Percentiles rank a stretch among this genome's conserved stretches.
phyloP scores from a whole-genome alignment of 1,140 invertebrate species.

The Nylanderia fulva region DNA sequence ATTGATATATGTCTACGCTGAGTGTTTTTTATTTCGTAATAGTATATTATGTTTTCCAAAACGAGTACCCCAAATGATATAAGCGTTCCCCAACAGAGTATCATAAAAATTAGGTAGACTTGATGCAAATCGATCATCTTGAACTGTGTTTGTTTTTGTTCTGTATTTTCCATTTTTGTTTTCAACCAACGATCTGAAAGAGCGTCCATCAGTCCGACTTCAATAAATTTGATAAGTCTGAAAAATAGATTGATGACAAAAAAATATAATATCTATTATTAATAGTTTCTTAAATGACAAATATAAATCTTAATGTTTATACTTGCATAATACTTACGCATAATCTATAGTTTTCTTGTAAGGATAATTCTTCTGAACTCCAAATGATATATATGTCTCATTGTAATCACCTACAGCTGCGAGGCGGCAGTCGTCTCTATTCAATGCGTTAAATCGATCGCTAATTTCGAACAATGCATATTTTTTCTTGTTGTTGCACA shows the following conservation, averaged over 20 bases:
- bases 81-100: slow-evolving; percentile 45
- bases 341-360: slow-evolving; percentile 71
- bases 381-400: slow-evolving; percentile 64
- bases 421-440: slow-evolving; percentile 49
- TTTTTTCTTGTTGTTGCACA: slow-evolving; percentile 48
- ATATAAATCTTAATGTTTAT: neutral
- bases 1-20: neutral
- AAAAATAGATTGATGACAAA: neutral
- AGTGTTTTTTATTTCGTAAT: slow-evolving; percentile 2
- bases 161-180: neutral
- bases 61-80: slow-evolving; percentile 59
- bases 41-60: slow-evolving; percentile 56
- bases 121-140: slow-evolving; percentile 68
- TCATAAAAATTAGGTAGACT: slow-evolving; percentile 66
- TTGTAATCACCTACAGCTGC: slow-evolving; percentile 22
- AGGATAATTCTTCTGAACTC: slow-evolving; percentile 36
- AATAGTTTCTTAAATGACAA: neutral
- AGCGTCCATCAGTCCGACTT: slow-evolving; percentile 65
- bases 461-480: slow-evolving; percentile 63
- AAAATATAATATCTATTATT: neutral
- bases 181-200: slow-evolving; percentile 67
- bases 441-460: slow-evolving; percentile 47
- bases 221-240: slow-evolving; percentile 69
- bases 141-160: slow-evolving; percentile 1
- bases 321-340: slow-evolving; percentile 55